These are phyloP conservation scores for Asteroscopus sphinx DNA, from an alignment of 2,888 invertebrate species.

Conservation along the genomic window DNA sequence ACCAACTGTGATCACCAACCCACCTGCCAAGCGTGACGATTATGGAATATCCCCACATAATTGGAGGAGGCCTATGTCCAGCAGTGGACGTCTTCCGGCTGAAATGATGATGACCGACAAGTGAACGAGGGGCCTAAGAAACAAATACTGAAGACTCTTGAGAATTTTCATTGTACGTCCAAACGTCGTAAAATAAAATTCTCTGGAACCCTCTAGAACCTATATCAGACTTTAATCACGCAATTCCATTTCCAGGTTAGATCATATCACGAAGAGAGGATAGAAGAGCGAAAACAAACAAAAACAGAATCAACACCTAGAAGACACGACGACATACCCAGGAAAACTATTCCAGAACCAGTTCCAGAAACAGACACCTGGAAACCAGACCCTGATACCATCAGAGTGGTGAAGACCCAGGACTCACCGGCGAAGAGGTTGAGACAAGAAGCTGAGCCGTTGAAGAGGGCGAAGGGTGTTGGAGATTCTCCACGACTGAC, in stretches of 20 bases:
- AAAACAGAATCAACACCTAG: slow-evolving; percentile 68
- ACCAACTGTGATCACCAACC: too few species aligned
- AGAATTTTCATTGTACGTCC: too few species aligned
- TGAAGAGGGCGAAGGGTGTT: slow-evolving; percentile 82
- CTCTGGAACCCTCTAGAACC: too few species aligned
- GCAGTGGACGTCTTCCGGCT: too few species aligned
- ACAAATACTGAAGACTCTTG: too few species aligned
- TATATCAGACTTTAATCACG: too few species aligned
- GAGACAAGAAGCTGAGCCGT: slow-evolving; percentile 84
- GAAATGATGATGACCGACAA: too few species aligned
- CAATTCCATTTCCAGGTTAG: slow-evolving; percentile 67
- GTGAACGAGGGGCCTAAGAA: too few species aligned
- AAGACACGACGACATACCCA: slow-evolving; percentile 73
- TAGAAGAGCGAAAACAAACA: slow-evolving; percentile 55
- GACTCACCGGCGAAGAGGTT: slow-evolving; percentile 84
- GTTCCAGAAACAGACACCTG: slow-evolving; percentile 68
- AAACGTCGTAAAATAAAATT: too few species aligned
- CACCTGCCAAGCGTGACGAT: too few species aligned
- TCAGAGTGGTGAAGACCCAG: slow-evolving; percentile 77
- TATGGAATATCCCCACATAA: too few species aligned
- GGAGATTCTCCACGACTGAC: slow-evolving; percentile 82
- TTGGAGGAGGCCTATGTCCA: too few species aligned
- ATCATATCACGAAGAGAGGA: slow-evolving; percentile 77
- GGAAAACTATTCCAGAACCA: slow-evolving; percentile 66
- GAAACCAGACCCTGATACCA: slow-evolving; percentile 85